Conservation (phyloP, 1,140 invertebrate species). For the Uloborus diversus region DNA sequence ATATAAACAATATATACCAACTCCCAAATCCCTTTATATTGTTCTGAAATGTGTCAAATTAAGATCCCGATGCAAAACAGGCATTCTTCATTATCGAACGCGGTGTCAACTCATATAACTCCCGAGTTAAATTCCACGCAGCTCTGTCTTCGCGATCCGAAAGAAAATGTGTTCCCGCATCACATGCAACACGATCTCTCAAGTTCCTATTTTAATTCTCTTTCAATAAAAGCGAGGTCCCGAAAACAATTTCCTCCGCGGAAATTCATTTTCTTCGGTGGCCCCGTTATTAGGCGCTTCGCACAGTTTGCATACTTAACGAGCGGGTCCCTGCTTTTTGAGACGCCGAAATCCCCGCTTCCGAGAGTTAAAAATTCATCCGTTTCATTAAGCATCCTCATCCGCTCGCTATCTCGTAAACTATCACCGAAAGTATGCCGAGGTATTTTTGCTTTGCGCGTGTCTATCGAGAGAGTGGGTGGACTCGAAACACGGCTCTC, state of each 20-base stretch:
- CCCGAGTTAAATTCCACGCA: too few species aligned
- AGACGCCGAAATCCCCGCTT: neutral
- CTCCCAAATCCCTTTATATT: too few species aligned
- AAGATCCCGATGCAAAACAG: too few species aligned
- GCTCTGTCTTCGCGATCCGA: too few species aligned
- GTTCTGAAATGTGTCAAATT: too few species aligned
- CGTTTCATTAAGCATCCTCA: neutral
- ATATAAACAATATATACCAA: too few species aligned
- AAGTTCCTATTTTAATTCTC: slow-evolving; percentile 22
- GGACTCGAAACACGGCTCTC: neutral
- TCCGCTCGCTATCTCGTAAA: slow-evolving; percentile 28
- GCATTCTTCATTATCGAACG: too few species aligned
- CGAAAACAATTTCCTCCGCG: slow-evolving; percentile 28
- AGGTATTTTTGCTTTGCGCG: neutral
- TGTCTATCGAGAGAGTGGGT: neutral
- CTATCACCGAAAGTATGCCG: neutral
- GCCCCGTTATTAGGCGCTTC: neutral
- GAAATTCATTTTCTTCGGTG: slow-evolving; percentile 37
- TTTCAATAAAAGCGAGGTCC: slow-evolving; percentile 7
- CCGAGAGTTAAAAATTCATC: slow-evolving; percentile 27
- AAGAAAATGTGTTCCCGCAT: too few species aligned
- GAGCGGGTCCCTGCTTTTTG: slow-evolving; percentile 8
- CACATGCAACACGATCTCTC: too few species aligned
- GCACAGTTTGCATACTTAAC: slow-evolving; percentile 27
- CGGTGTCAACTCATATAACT: too few species aligned